Base-by-base conservation (phyloP, 1,140 invertebrate genomes). In the Hypothenemus hampei region DNA sequence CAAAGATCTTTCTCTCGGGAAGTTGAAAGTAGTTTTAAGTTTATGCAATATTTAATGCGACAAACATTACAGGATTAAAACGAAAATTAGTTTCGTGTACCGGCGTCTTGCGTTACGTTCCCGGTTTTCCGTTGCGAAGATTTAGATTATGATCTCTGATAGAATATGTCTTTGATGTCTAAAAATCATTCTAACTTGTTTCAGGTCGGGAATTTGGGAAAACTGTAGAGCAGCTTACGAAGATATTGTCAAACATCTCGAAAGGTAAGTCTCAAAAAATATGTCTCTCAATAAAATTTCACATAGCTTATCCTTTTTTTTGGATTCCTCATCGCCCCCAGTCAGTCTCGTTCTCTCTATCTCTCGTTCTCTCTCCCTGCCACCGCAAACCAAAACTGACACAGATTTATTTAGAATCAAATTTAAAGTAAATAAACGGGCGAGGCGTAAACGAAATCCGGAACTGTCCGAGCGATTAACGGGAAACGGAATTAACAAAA, bases 151-250 rank as follows among this genome's bases (percentile, higher is more conserved):
- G n/a, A n/a, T n/a, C n/a, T n/a, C n/a, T n/a, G n/a, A n/a, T n/a
- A n/a, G n/a, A n/a, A n/a, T n/a, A n/a, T n/a, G n/a, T n/a, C n/a
- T n/a, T n/a, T n/a, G n/a, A n/a, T n/a, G n/a, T n/a, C 18, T 2
- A 37, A 37, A 16, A 16, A 3, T 31, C 13, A 11, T 37, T 37
- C 18, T 15, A 15, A 15, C 18, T 37, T 37, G 35, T 71, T 75
- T 47, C 79, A 91, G 90, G 75, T 90, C 89, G 69, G 89, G 87
- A 66, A 88, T 91, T 72, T 93, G 89, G 90, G 89, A 93, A 78
- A 92, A 91, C 76, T 92, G 90, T 78, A 81, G 89, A 73, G 89
- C 89, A 60, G 89, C 89, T 65, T 93, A 92, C 73, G 90, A 93
- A 76, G 89, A 93, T 75, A 91, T 92, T 72, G 89, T 92, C 43